Base-by-base conservation (phyloP, 2,888 invertebrate genomes). In the Salticus scenicus region DNA sequence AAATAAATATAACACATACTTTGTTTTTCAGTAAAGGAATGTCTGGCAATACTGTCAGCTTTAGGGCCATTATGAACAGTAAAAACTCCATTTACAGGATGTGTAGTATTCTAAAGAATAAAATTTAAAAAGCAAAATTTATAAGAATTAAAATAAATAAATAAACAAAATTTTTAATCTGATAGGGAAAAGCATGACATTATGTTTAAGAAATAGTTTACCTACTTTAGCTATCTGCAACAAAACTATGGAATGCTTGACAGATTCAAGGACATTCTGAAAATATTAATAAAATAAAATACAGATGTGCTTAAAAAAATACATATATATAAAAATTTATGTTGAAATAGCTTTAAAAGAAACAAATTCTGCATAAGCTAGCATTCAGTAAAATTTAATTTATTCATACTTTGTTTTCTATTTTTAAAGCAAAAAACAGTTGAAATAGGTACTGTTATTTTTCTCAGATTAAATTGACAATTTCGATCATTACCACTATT, bases 201-300 rank as follows among this genome's bases (percentile, higher is more conserved):
- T n/a, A n/a, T n/a, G n/a, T n/a, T n/a, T n/a, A n/a, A n/a, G n/a
- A n/a, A n/a, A n/a, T 51, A 51, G 10, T 5, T 7, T 51, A 57
- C 90, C 90, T 93, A 97, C 97, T 95, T 98, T 98, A 89, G 98
- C 97, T 91, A 98, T 98, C 94, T 99, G 98, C 89, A 99, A 94
- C 90, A 98, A 94, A 89, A 99, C 98, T 92, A 99, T 99, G 90
- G 98, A 96, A 93, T 99, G 98, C 93, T 99, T 99, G 89, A 99
- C 96, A 90, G 98, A 96, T 92, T 99, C 98, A 92, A 99, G 94
- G 95, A 98, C 96, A 88, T 94, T 94, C 95, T 97, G 93, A 87
- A 63, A 51, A 81, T 93, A 93, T n/a, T n/a, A n/a, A n/a, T n/a
- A n/a, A n/a, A n/a, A n/a, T 91, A 87, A 89, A 91, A 47, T 47